phyloP scores from a whole-genome alignment of 2,888 invertebrate genomes.

The Boloria selene region DNA sequence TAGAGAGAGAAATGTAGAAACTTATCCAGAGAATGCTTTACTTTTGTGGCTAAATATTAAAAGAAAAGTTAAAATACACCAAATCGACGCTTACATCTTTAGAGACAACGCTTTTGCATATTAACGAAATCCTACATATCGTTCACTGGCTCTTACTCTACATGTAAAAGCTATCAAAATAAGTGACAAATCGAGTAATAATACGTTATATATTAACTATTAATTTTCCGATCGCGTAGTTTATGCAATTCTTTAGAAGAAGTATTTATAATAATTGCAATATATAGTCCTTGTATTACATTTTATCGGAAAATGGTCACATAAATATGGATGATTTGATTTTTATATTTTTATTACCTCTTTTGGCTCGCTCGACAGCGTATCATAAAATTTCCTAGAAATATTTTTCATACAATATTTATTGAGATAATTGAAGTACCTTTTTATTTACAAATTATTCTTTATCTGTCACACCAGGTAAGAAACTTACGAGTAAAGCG shows the following conservation, averaged over 20 bases:
- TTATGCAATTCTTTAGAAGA: conserved; percentile 17
- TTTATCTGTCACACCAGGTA: too few species aligned
- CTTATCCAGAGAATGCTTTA: conserved; percentile 9
- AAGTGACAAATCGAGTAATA: conserved; percentile 28
- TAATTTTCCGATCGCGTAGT: conserved; percentile 16
- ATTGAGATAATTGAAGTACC: conserved; percentile 1
- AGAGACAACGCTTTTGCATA: conserved; percentile 36
- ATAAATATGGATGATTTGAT: conserved; percentile 34
- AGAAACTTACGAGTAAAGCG: too few species aligned
- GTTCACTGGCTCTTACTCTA: conserved; percentile 39
- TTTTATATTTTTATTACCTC: conserved; percentile 24
- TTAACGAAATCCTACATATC: conserved; percentile 43
- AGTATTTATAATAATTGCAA: conserved; percentile 20
- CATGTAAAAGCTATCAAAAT: conserved; percentile 33
- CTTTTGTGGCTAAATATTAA: conserved; percentile 25
- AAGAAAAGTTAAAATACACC: conserved; percentile 29
- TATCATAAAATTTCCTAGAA: conserved; percentile 6
- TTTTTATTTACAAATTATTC: neutral
- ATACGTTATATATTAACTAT: neutral
- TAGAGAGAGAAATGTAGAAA: too few species aligned
- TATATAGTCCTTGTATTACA: conserved; percentile 17
- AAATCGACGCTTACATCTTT: conserved; percentile 35
- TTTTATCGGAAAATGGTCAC: conserved; percentile 27
- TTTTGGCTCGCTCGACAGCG: conserved; percentile 10
- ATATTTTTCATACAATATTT: neutral